phyloP scores from a whole-genome alignment of 2,888 invertebrate species.

The Cephalotes varians region DNA sequence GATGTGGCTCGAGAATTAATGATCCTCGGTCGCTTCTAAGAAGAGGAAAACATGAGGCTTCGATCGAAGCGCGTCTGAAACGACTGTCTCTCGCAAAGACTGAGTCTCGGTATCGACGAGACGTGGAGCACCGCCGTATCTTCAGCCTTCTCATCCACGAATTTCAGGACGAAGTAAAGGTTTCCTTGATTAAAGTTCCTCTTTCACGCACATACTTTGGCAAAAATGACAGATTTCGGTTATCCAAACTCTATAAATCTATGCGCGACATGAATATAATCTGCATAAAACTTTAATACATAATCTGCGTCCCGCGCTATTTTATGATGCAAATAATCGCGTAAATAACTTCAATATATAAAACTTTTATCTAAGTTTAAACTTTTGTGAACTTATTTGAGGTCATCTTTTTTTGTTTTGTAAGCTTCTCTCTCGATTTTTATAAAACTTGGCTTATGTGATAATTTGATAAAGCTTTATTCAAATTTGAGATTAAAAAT shows the following conservation, averaged over 20 bases:
- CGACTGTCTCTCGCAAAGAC: background rate
- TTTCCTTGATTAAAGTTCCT: background rate
- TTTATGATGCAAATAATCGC: background rate
- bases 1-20: constrained; percentile 84
- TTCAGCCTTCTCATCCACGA: background rate
- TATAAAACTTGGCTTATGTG: no score
- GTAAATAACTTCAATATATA: background rate
- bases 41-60: constrained; percentile 61
- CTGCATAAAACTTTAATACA: background rate
- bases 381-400: no score
- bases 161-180: background rate
- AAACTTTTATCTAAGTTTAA: no score
- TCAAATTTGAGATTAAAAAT: no score
- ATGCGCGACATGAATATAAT: background rate
- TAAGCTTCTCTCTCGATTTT: no score
- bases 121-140: background rate
- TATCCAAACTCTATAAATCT: background rate
- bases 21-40: constrained; percentile 73
- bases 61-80: constrained; percentile 18
- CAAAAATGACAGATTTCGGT: background rate
- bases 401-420: no score
- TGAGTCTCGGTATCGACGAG: background rate
- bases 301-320: background rate
- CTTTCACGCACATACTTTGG: background rate
- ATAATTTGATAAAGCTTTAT: no score